Conservation (phyloP, 2,113 vertebrate species). For the Empidonax alnorum region DNA sequence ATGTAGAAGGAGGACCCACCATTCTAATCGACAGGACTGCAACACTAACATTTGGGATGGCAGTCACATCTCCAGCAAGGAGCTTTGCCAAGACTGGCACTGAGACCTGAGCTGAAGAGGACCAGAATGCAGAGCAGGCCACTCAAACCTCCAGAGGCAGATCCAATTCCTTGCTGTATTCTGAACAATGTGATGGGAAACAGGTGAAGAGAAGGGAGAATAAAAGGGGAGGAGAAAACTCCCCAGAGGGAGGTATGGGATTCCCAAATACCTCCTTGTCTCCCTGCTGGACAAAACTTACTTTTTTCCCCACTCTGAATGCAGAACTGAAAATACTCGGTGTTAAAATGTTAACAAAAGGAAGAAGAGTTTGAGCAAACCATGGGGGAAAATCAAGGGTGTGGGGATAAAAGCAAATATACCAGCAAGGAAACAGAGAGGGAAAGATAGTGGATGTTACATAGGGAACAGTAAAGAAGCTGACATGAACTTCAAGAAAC, state of each 20-base stretch:
- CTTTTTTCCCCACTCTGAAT: background rate
- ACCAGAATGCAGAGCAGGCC: background rate
- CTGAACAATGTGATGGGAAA: background rate
- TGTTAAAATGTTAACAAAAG: background rate
- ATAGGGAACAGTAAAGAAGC: background rate
- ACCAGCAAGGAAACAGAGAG: background rate
- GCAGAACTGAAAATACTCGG: background rate
- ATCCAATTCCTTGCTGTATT: background rate
- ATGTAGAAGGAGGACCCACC: background rate
- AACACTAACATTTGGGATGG: background rate
- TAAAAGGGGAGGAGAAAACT: background rate
- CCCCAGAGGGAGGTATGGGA: background rate
- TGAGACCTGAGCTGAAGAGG: background rate
- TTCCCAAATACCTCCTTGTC: background rate
- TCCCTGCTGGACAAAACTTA: background rate
- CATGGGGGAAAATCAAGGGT: background rate
- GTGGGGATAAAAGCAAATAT: background rate
- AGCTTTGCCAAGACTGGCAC: background rate
- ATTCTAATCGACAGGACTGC: background rate
- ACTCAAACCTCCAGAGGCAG: background rate
- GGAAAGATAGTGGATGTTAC: background rate
- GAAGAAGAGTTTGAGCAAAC: background rate
- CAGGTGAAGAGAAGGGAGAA: background rate
- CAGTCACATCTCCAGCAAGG: background rate
- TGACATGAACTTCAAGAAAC: constrained; percentile 46